Conservation (phyloP, 1,140 invertebrate genomes). For the Chrysomallon squamiferum region DNA sequence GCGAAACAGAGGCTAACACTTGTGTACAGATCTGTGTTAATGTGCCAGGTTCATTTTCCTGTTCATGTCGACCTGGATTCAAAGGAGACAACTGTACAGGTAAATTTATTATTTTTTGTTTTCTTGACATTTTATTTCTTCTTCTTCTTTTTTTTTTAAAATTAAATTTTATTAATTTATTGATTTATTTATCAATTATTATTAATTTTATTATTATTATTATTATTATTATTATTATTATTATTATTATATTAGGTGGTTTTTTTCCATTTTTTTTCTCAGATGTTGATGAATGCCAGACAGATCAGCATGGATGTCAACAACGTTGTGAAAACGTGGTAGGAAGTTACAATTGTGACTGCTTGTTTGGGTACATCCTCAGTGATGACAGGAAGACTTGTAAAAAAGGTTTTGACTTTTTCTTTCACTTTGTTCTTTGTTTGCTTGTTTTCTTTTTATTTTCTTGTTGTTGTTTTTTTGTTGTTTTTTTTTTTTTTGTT, state of each 20-base stretch:
- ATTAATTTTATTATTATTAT: no score
- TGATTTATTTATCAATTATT: no score
- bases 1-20: not conserved
- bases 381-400: slow-evolving; percentile 16
- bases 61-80: slow-evolving; percentile 12
- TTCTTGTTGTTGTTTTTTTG: no score
- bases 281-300: slow-evolving; percentile 57
- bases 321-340: slow-evolving; percentile 34
- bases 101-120: no score
- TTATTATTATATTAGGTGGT: no score
- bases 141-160: no score
- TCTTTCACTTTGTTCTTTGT: no score
- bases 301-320: slow-evolving; percentile 46
- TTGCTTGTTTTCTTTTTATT: no score
- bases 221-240: no score
- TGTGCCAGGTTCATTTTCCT: slow-evolving; percentile 7
- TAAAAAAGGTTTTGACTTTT: slow-evolving; percentile 16
- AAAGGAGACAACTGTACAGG: not conserved
- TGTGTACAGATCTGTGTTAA: slow-evolving; percentile 17
- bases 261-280: not conserved
- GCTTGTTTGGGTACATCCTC: slow-evolving; percentile 13
- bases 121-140: no score
- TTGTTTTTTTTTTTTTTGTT: no score
- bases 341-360: slow-evolving; percentile 23
- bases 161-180: no score